phyloP scores from a whole-genome alignment of 2,113 vertebrate species.

The Galemys pyrenaicus region DNA sequence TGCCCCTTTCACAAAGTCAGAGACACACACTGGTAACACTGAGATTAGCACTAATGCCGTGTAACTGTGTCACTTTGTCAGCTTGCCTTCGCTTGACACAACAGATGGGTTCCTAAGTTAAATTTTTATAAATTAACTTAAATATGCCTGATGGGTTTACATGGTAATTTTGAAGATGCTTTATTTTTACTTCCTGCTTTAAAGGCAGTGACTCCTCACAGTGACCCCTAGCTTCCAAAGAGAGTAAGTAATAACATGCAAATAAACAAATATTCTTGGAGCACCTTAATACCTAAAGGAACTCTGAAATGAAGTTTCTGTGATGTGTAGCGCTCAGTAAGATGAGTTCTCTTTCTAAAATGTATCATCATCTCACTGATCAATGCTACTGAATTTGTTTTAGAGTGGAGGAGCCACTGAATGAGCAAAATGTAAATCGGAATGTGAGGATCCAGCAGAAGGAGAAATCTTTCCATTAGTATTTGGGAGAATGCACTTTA shows the following conservation, averaged over 20 bases:
- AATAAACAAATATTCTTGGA: neutral
- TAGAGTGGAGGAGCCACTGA: neutral
- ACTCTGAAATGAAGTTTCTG: conserved; percentile 16
- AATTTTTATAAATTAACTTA: neutral
- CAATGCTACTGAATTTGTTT: neutral
- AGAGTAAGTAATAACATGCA: neutral
- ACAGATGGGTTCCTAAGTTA: neutral
- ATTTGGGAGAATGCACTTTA: conserved; percentile 8
- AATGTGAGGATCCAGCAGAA: neutral
- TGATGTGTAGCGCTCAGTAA: neutral
- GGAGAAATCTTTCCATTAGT: conserved; percentile 1
- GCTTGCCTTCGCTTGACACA: neutral
- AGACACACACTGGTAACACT: neutral
- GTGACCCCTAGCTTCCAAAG: neutral
- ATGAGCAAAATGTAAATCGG: neutral
- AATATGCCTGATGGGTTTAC: neutral
- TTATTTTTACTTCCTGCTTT: neutral
- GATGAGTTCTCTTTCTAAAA: conserved; percentile 8
- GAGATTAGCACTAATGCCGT: neutral
- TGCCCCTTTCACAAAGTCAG: conserved; percentile 39
- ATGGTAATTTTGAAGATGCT: neutral
- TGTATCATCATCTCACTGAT: neutral
- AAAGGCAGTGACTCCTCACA: neutral
- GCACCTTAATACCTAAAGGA: neutral
- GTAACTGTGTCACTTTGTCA: neutral